Conservation (phyloP, 2,888 invertebrate genomes). For the Copidosoma aretas region DNA sequence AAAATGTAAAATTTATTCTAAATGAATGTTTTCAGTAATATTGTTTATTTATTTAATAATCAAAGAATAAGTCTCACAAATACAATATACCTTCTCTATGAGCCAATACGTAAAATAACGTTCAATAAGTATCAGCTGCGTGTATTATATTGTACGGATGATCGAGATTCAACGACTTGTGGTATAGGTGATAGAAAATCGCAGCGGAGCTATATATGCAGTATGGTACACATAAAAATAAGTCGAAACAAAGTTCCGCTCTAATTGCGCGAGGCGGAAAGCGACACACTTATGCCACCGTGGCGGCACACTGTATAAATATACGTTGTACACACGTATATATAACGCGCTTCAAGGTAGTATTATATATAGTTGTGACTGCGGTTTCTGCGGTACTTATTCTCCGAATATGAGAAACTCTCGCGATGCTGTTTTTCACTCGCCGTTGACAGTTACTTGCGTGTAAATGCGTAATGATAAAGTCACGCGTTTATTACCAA, state of each 20-base stretch:
- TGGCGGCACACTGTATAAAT: too few relatives aligned
- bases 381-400: constrained; percentile 10
- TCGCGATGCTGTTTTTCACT: constrained; percentile 3
- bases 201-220: neutral
- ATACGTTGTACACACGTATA: too few relatives aligned
- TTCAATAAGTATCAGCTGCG: too few relatives aligned
- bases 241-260: constrained; percentile 32
- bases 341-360: neutral
- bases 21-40: too few relatives aligned
- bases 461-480: too few relatives aligned
- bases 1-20: too few relatives aligned
- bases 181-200: neutral
- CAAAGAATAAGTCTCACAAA: too few relatives aligned
- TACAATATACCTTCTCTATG: too few relatives aligned
- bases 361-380: constrained; percentile 21
- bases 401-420: constrained; percentile 11
- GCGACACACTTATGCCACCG: constrained; percentile 32
- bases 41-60: too few relatives aligned
- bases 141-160: neutral
- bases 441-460: too few relatives aligned
- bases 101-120: too few relatives aligned
- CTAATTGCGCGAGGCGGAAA: constrained; percentile 33
- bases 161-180: constrained; percentile 12
- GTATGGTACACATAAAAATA: constrained; percentile 12
- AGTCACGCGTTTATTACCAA: too few relatives aligned